Base-by-base conservation (phyloP, 2,888 invertebrate species). In the Drosophila kokeensis region DNA sequence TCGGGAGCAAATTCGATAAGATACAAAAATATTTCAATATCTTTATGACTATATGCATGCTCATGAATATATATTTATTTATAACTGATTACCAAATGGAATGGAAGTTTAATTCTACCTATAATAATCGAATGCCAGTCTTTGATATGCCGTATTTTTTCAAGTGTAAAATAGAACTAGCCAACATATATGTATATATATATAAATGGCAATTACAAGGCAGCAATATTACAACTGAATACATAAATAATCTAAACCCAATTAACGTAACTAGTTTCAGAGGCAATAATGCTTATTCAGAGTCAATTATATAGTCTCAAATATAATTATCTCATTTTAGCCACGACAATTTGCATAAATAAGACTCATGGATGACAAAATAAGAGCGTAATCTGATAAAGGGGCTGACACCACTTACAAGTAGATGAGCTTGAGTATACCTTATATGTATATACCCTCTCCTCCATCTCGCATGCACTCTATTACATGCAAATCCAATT, bases 11-110 rank as follows among this genome's bases (percentile, higher is more conserved):
- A 27, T 30, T 24, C 34, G 76, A 63, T 73, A 60, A 73, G 48
- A 29, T 4, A 2, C 48, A 10, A n/a, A 62, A 75, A 36, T 50
- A 57, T 40, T 52, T 53, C 18, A 3, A 55, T 70, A 74, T 75
- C 57, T 77, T 77, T 77, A 77, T 66, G 75, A 24, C 70, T 27
- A 7, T 15, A 29, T 27, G 18, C 10, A 11, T 49, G 18, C 27
- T 57, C 7, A 45, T 13, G 21, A 45, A 45, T 21, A 45, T 45
- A 45, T 21, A 21, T 45, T 21, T 21, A 45, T 21, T 45, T 45
- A 21, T 15, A 21, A 21, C 45, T 4, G 45, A 21, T 40, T 40
- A n/a, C n/a, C 11, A 4, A 38, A 18, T 38, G 18, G 32, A 32
- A 11, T 32, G 11, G 2, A 8, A 45, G 2, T 21, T 21, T 7